These are phyloP conservation scores for Elgonia sp. DNA, from an alignment of 2,888 invertebrate species.

Conservation along the genomic window DNA sequence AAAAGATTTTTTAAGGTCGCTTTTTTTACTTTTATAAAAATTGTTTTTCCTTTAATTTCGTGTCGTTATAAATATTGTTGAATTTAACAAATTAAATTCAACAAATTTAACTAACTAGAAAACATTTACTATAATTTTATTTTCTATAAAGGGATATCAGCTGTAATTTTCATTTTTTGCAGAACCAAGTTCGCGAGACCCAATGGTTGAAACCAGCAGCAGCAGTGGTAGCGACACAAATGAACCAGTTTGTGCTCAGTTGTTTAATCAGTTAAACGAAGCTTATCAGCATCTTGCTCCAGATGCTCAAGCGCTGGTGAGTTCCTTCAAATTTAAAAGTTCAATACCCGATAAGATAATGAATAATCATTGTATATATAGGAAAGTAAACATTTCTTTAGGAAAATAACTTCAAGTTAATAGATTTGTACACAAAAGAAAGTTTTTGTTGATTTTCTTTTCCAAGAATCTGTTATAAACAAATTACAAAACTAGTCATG, in stretches of 20 bases:
- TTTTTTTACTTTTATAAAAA: no score
- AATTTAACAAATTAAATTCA: no score
- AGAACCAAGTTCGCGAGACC: constrained; percentile 86
- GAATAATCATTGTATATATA: constrained; percentile 45
- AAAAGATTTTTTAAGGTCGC: no score
- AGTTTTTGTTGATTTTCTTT: no score
- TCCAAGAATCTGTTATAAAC: no score
- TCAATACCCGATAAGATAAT: constrained; percentile 61
- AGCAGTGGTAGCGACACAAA: constrained; percentile 84
- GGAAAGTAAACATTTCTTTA: constrained; percentile 45
- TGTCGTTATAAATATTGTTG: no score
- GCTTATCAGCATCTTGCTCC: constrained; percentile 86
- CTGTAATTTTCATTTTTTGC: constrained; percentile 33
- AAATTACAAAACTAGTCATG: no score
- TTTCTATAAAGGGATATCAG: no score
- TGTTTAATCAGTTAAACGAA: constrained; percentile 85
- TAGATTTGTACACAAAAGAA: no score
- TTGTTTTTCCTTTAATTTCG: no score
- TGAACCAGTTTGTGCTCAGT: constrained; percentile 86
- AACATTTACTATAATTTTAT: no score
- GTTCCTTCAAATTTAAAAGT: constrained; percentile 74
- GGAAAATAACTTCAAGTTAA: constrained; percentile 36
- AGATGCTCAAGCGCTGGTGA: constrained; percentile 86
- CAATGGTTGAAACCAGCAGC: constrained; percentile 86
- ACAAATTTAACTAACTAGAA: no score